Base-by-base conservation (phyloP, 2,888 invertebrate species). In the Erebia ligea region DNA sequence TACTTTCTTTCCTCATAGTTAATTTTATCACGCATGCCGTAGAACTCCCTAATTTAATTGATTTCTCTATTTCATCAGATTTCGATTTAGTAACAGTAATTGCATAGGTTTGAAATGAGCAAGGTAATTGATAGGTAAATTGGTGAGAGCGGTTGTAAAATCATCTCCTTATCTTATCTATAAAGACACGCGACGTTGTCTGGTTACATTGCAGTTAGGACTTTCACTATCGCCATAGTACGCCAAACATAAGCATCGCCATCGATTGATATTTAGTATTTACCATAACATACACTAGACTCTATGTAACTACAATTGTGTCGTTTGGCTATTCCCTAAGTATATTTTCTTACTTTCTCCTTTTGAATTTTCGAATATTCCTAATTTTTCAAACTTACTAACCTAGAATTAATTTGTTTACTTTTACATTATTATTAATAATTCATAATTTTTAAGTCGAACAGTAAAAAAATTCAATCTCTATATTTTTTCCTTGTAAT, bases 191-290 rank as follows among this genome's bases (percentile, higher is more conserved):
- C 80, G 80, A 80, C 77, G 76, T 74, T 67, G 67, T 69, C 74
- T 73, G 73, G 68, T 72, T 74, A 75, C 70, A 68, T 63, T 67
- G 70, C 74, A 67, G 42, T 63, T 82, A 81, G 80, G 82, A 88
- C 88, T 88, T 89, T 89, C 87, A 86, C 89, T 85, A 77, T 84
- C 79, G 77, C 76, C 77, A 77, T 63, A 62, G 40, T 64, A 52
- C 77, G 78, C 54, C 17, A 59, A 79, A 75, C 77, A 17, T 25
- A 64, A 17, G 15, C 64, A 64, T 64, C 21, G 6, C 34, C 34
- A 34, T 45, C 4, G 10, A 34, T 34, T 34, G 25, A 25, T 21
- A 25, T 58, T n/a, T 58, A 15, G 17, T 19, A 54, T 10, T 19
- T 9, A 10, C 1, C 19, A 19, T 17, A 54, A 19, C 10, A 19